These are phyloP conservation scores for Asarcornis scutulata DNA, from an alignment of 2,113 vertebrate genomes.

Conservation along the genomic window DNA sequence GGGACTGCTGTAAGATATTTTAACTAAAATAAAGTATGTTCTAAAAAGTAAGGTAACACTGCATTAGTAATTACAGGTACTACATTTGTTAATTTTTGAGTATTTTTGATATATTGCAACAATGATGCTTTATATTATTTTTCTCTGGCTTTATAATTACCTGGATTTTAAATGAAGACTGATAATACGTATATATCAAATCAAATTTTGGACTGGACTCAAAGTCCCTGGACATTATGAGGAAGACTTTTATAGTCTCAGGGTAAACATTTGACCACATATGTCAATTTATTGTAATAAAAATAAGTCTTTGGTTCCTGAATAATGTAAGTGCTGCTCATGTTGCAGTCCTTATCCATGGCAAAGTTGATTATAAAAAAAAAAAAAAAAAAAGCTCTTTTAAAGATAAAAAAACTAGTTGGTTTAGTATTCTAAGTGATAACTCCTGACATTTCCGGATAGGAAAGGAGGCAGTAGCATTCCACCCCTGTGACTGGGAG, in stretches of 20 bases:
- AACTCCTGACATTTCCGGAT: neutral
- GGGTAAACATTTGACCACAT: neutral
- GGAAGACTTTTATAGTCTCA: neutral
- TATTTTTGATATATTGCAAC: neutral
- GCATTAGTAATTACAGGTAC: neutral
- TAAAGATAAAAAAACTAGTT: neutral
- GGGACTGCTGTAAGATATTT: neutral
- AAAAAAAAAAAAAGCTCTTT: too few species aligned
- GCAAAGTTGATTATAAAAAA: neutral
- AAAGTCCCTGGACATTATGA: neutral
- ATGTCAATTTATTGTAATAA: neutral
- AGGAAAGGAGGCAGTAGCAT: neutral
- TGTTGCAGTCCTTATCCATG: neutral
- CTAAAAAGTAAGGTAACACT: neutral
- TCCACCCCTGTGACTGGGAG: neutral
- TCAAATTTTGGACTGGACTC: neutral
- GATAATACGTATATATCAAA: neutral
- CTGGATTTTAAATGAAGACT: neutral
- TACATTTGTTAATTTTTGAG: neutral
- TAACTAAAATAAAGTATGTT: neutral
- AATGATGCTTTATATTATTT: neutral
- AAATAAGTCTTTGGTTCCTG: neutral
- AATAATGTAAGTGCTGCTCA: neutral
- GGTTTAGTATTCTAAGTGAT: neutral
- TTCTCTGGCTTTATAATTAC: neutral